Percentiles rank a stretch among this genome's conserved stretches.
These are phyloP conservation scores for Cyprinodon brontotheroides DNA, from an alignment of 2,113 vertebrate genomes.

Conservation along the genomic window DNA sequence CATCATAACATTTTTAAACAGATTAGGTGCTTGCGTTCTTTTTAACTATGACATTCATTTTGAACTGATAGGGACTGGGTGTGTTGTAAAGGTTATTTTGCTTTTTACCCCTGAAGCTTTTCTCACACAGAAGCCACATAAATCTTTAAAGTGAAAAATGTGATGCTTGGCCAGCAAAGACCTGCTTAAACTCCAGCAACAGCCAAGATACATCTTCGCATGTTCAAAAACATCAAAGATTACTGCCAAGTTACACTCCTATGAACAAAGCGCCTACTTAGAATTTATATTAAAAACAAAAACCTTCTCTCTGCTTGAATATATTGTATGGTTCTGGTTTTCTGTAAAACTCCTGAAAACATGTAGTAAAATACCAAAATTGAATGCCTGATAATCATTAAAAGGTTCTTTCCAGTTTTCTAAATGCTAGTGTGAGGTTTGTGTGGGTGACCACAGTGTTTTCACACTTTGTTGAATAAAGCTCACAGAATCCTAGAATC, in stretches of 20 bases:
- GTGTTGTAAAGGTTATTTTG: slow-evolving; percentile 1
- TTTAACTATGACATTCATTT: slow-evolving; percentile 10
- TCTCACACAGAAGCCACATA: slow-evolving; percentile 26
- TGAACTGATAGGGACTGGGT: background rate
- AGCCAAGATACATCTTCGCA: slow-evolving; percentile 47
- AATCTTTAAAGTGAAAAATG: slow-evolving; percentile 37
- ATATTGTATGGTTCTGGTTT: background rate
- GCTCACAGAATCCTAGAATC: slow-evolving; percentile 26
- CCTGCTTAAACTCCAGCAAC: slow-evolving; percentile 31
- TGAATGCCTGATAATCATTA: slow-evolving; percentile 6
- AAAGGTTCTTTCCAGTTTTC: slow-evolving; percentile 4
- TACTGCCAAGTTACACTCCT: slow-evolving; percentile 44
- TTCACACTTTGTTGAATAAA: slow-evolving; percentile 14
- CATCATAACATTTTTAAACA: slow-evolving; percentile 1
- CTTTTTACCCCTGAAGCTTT: slow-evolving; percentile 18
- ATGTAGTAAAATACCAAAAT: slow-evolving; percentile 24
- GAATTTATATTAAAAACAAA: slow-evolving; percentile 41
- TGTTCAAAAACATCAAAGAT: slow-evolving; percentile 45
- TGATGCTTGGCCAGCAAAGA: slow-evolving; percentile 44
- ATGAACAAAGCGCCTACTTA: slow-evolving; percentile 21
- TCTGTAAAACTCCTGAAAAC: slow-evolving; percentile 25
- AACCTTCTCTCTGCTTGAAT: slow-evolving; percentile 11
- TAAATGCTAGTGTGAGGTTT: slow-evolving; percentile 20
- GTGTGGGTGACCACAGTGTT: slow-evolving; percentile 19
- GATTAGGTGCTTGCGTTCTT: background rate